Percentiles rank a stretch among this genome's conserved stretches.
Evolutionary conservation across 2,797 vertebrate species (phyloP).

Genomic region (Acropternis orthonyx): DNA sequence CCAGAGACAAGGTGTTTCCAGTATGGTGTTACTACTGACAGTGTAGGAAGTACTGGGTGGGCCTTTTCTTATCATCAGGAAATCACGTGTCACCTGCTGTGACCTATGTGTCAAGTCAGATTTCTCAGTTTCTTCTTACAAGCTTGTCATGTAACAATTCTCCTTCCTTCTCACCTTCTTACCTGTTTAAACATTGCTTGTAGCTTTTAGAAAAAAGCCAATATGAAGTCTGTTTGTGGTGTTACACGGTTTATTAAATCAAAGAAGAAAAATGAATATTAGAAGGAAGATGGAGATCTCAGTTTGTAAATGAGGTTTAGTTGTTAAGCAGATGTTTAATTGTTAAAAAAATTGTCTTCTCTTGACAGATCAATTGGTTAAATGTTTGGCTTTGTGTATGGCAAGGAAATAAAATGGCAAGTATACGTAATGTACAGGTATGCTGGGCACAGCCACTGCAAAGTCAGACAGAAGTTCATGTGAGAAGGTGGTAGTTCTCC

Average conservation of each 20-base stretch:
- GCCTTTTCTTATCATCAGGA: neutral
- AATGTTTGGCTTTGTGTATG: neutral
- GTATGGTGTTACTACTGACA: neutral
- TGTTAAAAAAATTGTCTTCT: neutral
- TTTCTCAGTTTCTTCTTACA: neutral
- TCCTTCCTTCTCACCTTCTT: neutral
- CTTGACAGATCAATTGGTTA: neutral
- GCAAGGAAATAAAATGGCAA: neutral
- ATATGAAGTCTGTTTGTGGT: neutral
- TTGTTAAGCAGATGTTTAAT: neutral
- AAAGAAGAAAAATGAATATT: neutral
- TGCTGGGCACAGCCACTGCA: neutral
- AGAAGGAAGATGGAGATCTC: neutral
- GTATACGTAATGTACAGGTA: accelerated
- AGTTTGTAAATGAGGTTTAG: neutral
- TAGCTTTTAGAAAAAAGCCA: neutral
- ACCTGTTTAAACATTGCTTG: neutral
- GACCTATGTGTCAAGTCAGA: neutral
- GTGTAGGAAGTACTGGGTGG: neutral
- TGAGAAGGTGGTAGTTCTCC: neutral
- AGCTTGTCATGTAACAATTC: neutral
- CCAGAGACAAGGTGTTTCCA: neutral
- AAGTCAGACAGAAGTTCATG: neutral
- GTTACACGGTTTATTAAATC: neutral
- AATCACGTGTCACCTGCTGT: neutral